Evolutionary conservation across 2,113 vertebrate species (phyloP).

Genomic region (Oncorhynchus kisutch): DNA sequence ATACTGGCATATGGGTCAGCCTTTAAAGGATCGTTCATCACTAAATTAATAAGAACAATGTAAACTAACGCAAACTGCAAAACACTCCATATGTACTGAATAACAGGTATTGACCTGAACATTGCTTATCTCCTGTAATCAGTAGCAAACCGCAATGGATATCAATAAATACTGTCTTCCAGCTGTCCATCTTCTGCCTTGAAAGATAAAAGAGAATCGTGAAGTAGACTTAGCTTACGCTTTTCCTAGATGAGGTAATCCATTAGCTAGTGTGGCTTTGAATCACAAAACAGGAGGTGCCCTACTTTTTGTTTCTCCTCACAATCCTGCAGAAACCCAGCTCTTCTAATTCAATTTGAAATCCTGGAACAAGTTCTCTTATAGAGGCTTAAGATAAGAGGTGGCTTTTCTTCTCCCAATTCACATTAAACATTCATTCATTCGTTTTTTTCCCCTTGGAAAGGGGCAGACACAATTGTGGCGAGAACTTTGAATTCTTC

Average conservation of each 20-base stretch:
- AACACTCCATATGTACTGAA: neutral
- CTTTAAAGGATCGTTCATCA: neutral
- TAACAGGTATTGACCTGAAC: too few relatives aligned
- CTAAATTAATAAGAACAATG: neutral
- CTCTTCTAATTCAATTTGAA: constrained; percentile 43
- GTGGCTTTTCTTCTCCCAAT: constrained; percentile 17
- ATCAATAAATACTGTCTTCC: constrained; percentile 22
- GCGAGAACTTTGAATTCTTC: constrained; percentile 41
- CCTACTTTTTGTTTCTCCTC: too few relatives aligned
- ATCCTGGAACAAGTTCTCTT: constrained; percentile 39
- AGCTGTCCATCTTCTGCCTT: constrained; percentile 59
- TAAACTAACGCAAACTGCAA: neutral
- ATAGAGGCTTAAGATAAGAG: constrained; percentile 39
- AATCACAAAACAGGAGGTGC: constrained; percentile 51
- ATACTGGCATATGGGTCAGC: neutral
- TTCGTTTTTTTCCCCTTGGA: constrained; percentile 45
- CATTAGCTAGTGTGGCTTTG: constrained; percentile 64
- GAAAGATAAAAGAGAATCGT: constrained; percentile 75
- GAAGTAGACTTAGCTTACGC: constrained; percentile 57
- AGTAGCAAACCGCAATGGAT: too few relatives aligned
- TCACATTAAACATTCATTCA: constrained; percentile 52
- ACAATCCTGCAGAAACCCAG: constrained; percentile 9
- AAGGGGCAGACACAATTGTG: constrained; percentile 35
- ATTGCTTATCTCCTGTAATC: too few relatives aligned
- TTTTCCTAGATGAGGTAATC: constrained; percentile 71